Conservation (phyloP, 2,888 invertebrate genomes). For the Oithona nana region DNA sequence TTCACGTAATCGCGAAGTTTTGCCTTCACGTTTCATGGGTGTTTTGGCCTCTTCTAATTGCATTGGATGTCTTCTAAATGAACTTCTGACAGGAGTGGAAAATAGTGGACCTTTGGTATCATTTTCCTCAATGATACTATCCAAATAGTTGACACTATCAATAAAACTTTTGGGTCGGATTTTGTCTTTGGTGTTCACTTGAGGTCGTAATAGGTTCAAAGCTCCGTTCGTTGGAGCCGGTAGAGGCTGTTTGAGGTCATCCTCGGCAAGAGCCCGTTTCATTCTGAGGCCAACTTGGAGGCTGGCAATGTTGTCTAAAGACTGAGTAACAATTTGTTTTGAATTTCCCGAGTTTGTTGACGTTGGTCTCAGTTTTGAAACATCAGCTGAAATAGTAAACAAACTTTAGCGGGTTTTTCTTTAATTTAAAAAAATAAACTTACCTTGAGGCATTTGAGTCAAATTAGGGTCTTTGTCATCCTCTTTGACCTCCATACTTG, state of each 20-base stretch:
- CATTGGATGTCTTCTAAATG: not conserved
- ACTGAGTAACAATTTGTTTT: not conserved
- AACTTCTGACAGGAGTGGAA: slow-evolving; percentile 10
- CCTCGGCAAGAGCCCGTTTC: not conserved
- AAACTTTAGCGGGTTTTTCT: no score
- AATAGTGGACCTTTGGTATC: not conserved
- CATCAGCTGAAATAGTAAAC: no score
- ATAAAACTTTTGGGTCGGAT: not conserved
- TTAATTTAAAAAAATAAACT: no score
- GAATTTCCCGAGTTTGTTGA: no score
- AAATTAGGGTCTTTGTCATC: slow-evolving; percentile 2
- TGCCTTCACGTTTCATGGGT: not conserved
- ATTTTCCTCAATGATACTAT: not conserved
- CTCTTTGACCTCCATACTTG: slow-evolving; percentile 1
- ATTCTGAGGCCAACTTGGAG: slow-evolving; percentile 8
- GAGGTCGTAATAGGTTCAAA: not conserved
- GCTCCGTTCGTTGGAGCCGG: not conserved
- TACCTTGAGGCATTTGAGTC: slow-evolving; percentile 8
- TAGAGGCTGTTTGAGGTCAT: not conserved
- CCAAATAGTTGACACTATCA: not conserved
- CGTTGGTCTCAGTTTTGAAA: no score
- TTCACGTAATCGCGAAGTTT: not conserved
- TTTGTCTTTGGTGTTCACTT: not conserved
- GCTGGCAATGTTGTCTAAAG: slow-evolving; percentile 9
- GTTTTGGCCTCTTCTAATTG: not conserved